Evolutionary conservation across 2,888 invertebrate species (phyloP).

Genomic region (Plusia festucae): DNA sequence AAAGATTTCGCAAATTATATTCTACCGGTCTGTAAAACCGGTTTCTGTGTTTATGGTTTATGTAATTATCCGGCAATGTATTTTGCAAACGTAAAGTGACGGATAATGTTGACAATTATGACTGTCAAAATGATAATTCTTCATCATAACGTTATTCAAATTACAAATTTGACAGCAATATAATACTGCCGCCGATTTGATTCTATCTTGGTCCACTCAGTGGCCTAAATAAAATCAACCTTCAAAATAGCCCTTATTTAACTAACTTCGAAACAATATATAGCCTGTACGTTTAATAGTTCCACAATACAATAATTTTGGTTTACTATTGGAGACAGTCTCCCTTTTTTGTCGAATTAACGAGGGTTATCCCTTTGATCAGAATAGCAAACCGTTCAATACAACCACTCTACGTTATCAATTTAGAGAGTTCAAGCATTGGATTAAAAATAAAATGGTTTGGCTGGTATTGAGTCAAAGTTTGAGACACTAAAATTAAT

Average conservation of each 20-base stretch:
- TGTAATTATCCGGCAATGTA: no score
- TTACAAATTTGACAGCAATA: no score
- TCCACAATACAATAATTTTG: constrained; percentile 6
- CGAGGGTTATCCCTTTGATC: constrained; percentile 5
- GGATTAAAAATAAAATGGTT: neutral
- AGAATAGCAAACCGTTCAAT: neutral
- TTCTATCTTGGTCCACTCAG: no score
- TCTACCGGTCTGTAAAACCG: no score
- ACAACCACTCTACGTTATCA: neutral
- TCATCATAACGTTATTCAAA: no score
- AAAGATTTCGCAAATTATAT: no score
- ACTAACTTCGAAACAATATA: neutral
- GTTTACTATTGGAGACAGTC: neutral
- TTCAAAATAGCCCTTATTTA: neutral
- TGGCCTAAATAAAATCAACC: no score
- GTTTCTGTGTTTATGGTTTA: no score
- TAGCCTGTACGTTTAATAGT: constrained; percentile 1
- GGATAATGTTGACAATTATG: no score
- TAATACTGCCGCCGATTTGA: no score
- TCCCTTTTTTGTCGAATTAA: constrained; percentile 3
- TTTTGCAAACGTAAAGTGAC: no score
- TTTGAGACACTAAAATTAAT: neutral
- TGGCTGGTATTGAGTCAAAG: neutral
- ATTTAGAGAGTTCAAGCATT: neutral
- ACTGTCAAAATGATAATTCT: no score